Evolutionary conservation across 2,113 vertebrate genomes (phyloP), one percentile per base, ranked within the genome.

Genomic region (Corydoras maculifer): DNA sequence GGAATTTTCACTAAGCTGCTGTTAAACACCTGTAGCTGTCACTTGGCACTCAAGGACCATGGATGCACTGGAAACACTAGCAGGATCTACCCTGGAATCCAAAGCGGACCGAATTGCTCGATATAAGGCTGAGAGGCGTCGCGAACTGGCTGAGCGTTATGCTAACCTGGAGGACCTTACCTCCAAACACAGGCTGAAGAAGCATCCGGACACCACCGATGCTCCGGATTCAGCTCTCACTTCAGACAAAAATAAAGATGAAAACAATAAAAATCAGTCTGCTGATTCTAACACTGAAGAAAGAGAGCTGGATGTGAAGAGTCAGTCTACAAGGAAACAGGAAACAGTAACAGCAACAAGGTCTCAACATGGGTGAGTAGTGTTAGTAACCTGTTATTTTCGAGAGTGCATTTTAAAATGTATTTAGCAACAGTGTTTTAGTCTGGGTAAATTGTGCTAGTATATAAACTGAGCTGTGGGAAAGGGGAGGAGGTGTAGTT

Each of bases 61-160:
- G 54, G 54, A 57, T 57, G 54, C 54, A 7, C 13, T 57, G 54
- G 54, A 57, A 14, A 57, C 54, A 6, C 54, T 57, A 57, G 82
- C 88, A 82, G 82, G 84, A 60, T 69, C 74, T 60, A 89, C 86
- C n/a, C 81, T 88, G 3, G 95, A 97, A 63, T 94, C 96, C 66
- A 98, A 97, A 86, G 94, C 93, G 0, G 93, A 96, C 74, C 87
- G 96, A 62, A 98, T 98, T 18, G 95, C 96, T 2, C 90, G 94
- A 73, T 98, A 98, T 85, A 98, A 98, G 75, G 96, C 96, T 0
- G 95, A 98, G 79, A 90, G 96, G 4, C 87, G 96, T 2, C 87
- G 94, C 12, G 95, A 98, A 77, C 85, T 98, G 67, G 92, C 95
- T 0, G 96, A 98, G 70, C 94, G 93, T 68, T 98, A 98, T 0